These are phyloP conservation scores for Cyphomyrmex costatus DNA, from an alignment of 1,140 invertebrate species.

Conservation along the genomic window DNA sequence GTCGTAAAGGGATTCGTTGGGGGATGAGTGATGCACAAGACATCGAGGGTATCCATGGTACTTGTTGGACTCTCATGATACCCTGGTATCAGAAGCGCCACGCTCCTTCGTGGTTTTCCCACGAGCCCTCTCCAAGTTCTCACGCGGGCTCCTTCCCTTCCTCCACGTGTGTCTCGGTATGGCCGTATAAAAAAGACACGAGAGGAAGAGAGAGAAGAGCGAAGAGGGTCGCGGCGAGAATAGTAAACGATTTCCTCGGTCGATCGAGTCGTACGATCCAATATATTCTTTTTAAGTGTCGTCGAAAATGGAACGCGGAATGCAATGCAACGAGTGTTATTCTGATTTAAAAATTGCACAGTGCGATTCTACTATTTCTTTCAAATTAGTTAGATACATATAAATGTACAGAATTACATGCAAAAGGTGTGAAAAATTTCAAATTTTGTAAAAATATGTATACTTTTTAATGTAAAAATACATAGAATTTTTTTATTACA, in stretches of 20 bases:
- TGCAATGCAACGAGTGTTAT: background rate
- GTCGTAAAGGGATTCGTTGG: background rate
- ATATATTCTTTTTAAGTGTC: slow-evolving; percentile 27
- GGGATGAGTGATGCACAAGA: slow-evolving; percentile 30
- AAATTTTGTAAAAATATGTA: background rate
- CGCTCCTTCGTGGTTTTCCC: slow-evolving; percentile 85
- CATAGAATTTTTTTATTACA: no score
- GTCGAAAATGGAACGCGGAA: background rate
- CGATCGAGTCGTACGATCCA: slow-evolving; percentile 40
- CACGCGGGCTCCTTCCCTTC: slow-evolving; percentile 76
- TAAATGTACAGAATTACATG: background rate
- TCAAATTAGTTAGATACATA: slow-evolving; percentile 6
- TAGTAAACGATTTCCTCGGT: slow-evolving; percentile 51
- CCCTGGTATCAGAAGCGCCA: slow-evolving; percentile 85
- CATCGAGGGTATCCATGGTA: background rate
- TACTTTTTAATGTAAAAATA: background rate
- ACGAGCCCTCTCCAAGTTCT: slow-evolving; percentile 85
- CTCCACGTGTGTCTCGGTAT: slow-evolving; percentile 36
- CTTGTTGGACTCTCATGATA: slow-evolving; percentile 72
- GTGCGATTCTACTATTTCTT: background rate
- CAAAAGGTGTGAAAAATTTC: background rate
- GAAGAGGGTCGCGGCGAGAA: slow-evolving; percentile 36
- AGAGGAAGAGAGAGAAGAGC: background rate
- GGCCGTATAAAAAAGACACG: slow-evolving; percentile 9
- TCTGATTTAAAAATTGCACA: background rate